A percentile compares a stretch with the other conserved stretches of the same genome.
phyloP scores from a whole-genome alignment of 2,113 vertebrate species.

The Alethe diademata region DNA sequence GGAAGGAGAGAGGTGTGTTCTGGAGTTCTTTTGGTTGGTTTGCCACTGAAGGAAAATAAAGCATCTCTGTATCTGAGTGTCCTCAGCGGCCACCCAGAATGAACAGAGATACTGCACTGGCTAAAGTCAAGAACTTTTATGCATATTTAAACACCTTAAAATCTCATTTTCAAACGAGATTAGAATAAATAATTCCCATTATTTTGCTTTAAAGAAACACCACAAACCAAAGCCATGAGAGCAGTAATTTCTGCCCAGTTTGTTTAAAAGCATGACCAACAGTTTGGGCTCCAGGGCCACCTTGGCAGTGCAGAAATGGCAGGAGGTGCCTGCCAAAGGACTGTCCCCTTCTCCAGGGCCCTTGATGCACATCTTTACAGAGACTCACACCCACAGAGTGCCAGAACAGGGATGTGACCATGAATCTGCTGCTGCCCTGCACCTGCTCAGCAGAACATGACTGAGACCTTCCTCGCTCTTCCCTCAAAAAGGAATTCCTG shows the following conservation, averaged over 20 bases:
- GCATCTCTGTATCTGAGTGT: neutral
- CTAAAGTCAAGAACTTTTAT: neutral
- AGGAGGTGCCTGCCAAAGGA: neutral
- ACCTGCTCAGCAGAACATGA: constrained; percentile 41
- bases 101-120: neutral
- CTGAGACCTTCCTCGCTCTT: neutral
- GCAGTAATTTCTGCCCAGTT: neutral
- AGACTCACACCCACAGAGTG: neutral
- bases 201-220: neutral
- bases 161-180: neutral
- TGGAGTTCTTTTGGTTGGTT: neutral
- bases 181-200: neutral
- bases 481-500: neutral
- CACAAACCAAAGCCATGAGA: neutral
- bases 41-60: neutral
- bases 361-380: rapidly evolving
- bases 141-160: neutral
- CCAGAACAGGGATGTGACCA: neutral
- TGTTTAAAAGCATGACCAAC: neutral
- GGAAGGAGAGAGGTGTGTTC: neutral
- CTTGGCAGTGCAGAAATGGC: neutral
- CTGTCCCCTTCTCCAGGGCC: neutral
- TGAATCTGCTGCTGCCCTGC: neutral
- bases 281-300: neutral
- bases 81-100: neutral